Evolutionary conservation across 2,888 invertebrate genomes (phyloP).

Genomic region (Eristalinus sepulchralis): DNA sequence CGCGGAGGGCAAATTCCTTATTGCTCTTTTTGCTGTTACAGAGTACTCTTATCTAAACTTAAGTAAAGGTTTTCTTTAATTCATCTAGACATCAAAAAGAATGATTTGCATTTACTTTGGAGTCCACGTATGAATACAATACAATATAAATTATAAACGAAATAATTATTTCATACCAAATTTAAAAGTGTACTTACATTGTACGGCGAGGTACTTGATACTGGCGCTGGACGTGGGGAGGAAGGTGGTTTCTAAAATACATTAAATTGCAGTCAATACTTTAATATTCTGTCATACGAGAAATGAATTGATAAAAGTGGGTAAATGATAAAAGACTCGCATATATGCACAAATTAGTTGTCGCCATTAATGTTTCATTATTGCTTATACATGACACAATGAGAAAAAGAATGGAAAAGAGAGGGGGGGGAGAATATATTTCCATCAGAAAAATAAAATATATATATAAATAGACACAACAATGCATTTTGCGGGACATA

Average conservation of each 20-base stretch:
- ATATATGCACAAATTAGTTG: conserved; percentile 41
- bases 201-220: conserved; percentile 79
- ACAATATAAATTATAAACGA: too few species aligned
- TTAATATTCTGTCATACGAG: neutral
- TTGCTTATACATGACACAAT: conserved; percentile 39
- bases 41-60: too few species aligned
- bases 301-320: neutral
- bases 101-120: too few species aligned
- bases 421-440: conserved; percentile 21
- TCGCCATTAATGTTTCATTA: conserved; percentile 35
- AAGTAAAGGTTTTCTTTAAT: too few species aligned
- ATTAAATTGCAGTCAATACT: conserved; percentile 29
- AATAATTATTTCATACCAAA: too few species aligned
- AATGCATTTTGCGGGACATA: conserved; percentile 49
- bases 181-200: conserved; percentile 78
- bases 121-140: too few species aligned
- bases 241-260: conserved; percentile 77
- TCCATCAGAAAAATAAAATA: neutral
- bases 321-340: conserved; percentile 27
- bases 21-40: too few species aligned
- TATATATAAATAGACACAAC: conserved; percentile 31
- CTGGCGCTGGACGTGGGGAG: conserved; percentile 79
- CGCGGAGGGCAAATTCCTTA: too few species aligned
- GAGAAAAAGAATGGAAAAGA: conserved; percentile 25
- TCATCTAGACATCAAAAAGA: too few species aligned